Conservation (phyloP, 2,797 vertebrate species). For the Menidia menidia region DNA sequence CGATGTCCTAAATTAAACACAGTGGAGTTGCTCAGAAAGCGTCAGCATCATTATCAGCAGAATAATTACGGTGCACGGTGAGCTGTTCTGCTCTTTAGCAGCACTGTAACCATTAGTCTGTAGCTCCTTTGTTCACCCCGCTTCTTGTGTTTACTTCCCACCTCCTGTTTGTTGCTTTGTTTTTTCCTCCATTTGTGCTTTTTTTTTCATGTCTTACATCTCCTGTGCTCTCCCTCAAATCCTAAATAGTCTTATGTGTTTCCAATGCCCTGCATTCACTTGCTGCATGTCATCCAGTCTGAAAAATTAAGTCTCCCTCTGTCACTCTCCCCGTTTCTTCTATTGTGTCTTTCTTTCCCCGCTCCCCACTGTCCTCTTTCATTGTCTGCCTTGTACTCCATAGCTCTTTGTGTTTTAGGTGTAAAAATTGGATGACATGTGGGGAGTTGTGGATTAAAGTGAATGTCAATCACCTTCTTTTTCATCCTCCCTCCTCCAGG, state of each 20-base stretch:
- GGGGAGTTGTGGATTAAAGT: slow-evolving; percentile 73
- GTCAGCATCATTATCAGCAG: slow-evolving; percentile 61
- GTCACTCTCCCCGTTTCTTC: slow-evolving; percentile 30
- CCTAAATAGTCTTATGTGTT: slow-evolving; percentile 28
- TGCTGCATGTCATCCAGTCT: slow-evolving; percentile 32
- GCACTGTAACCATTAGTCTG: slow-evolving; percentile 45
- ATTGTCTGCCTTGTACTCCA: slow-evolving; percentile 46
- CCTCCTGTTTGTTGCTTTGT: slow-evolving; percentile 16
- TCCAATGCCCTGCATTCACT: slow-evolving; percentile 36
- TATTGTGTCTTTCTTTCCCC: slow-evolving; percentile 11
- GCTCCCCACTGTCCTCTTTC: slow-evolving; percentile 53
- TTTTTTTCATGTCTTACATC: slow-evolving; percentile 34
- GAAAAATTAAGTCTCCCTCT: slow-evolving; percentile 48
- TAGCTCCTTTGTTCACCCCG: slow-evolving; percentile 28
- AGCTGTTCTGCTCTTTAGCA: slow-evolving; percentile 44
- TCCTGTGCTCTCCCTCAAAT: slow-evolving; percentile 18
- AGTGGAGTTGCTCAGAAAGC: slow-evolving; percentile 59
- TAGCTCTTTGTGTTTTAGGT: slow-evolving; percentile 55
- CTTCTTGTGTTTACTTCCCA: slow-evolving; percentile 24
- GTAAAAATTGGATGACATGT: slow-evolving; percentile 73
- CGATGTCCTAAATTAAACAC: slow-evolving; percentile 72
- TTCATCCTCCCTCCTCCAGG: slow-evolving; percentile 66
- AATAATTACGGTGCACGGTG: slow-evolving; percentile 66
- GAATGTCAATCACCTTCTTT: slow-evolving; percentile 75
- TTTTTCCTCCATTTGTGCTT: slow-evolving; percentile 4